These are phyloP conservation scores for Perdita meconis DNA, from an alignment of 2,888 invertebrate genomes.

Conservation along the genomic window DNA sequence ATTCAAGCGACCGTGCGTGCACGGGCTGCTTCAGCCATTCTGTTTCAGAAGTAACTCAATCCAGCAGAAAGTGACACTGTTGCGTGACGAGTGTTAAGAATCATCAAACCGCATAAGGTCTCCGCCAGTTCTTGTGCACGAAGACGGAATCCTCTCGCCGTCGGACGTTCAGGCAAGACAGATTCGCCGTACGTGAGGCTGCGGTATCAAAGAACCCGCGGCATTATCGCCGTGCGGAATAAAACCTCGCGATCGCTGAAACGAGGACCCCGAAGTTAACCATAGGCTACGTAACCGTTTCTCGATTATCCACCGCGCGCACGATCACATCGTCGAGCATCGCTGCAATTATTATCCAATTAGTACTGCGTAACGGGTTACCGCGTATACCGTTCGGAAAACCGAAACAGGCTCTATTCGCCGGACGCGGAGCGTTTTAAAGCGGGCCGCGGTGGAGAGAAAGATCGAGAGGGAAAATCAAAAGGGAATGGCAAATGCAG, in stretches of 20 bases:
- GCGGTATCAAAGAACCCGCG: not conserved
- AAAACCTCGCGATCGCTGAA: slow-evolving; percentile 23
- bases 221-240: slow-evolving; percentile 25
- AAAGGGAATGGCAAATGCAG: too few relatives aligned
- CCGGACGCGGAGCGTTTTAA: not conserved
- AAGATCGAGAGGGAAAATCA: not conserved
- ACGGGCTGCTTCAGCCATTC: not conserved
- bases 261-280: slow-evolving; percentile 13
- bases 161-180: not conserved
- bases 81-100: slow-evolving; percentile 7
- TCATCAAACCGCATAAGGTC: not conserved
- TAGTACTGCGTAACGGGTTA: slow-evolving; percentile 52
- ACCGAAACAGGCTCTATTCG: slow-evolving; percentile 33
- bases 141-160: slow-evolving; percentile 2
- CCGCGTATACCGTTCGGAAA: slow-evolving; percentile 42
- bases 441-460: not conserved
- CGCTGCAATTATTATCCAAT: slow-evolving; percentile 55
- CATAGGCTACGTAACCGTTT: slow-evolving; percentile 18
- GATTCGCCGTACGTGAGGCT: not conserved
- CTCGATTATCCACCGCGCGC: slow-evolving; percentile 15
- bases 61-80: not conserved
- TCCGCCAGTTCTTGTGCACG: not conserved
- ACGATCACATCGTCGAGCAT: slow-evolving; percentile 25
- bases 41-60: not conserved
- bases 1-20: not conserved